Base-by-base conservation (phyloP, 2,797 vertebrate genomes). In the Melopsittacus undulatus region DNA sequence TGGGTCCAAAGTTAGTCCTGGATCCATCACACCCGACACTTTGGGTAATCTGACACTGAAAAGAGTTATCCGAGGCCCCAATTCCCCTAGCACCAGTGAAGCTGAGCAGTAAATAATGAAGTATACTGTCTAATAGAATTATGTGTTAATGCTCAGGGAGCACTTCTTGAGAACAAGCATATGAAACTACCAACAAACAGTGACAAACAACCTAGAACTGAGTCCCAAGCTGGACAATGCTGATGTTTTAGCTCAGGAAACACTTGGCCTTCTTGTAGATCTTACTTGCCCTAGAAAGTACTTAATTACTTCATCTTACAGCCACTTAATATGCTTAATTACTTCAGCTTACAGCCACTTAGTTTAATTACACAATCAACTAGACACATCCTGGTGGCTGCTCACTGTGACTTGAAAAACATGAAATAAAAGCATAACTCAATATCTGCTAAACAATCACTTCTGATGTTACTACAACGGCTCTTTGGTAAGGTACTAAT, bases 401-500 rank as follows among this genome's bases (percentile, higher is more conserved):
- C 74, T 97, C 52, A 79, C 72, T 74, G 64, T 90, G 96, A 97
- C 97, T 96, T 95, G 36, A 96, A 96, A 97, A 97, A 96, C 96
- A 96, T 84, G 92, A 96, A 95, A 96, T 80, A 95, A 96, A 95
- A 95, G 56, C 69, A 88, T 93, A 97, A 96, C 88, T 96, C 96
- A 97, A 97, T 97, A 97, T 93, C 69, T 80, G 51, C 96, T 96
- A 96, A 94, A 95, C 94, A 97, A 96, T 94, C 81, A 95, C 74
- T 94, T 94, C 78, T 49, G 95, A 72, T 96, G 83, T 95, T 97
- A 97, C 78, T 96, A 89, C 94, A 97, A 94, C 72, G 95, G 87
- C 97, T 97, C 92, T 96, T 91, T 95, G 95, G 87, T 83, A 97
- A 97, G 95, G 97, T 97, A 89, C 94, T 97, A 97, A 97, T 98